Percentiles rank a stretch among this genome's conserved stretches.
Evolutionary conservation across 2,797 vertebrate genomes (phyloP).

Genomic region (Typhlichthys subterraneus): DNA sequence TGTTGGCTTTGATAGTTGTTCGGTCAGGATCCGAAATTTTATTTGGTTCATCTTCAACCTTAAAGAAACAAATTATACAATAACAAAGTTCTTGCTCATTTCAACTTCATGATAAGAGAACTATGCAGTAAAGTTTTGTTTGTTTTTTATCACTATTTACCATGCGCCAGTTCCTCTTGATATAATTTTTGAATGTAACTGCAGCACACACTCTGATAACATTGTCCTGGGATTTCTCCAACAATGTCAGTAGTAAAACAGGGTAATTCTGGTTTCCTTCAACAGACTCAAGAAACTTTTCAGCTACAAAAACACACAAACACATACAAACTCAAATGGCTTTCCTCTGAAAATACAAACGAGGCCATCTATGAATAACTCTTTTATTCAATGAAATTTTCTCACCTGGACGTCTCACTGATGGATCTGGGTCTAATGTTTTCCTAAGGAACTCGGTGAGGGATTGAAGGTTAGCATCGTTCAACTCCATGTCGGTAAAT

Average conservation of each 20-base stretch:
- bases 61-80: conserved; percentile 21
- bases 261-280: conserved; percentile 97
- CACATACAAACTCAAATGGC: not conserved
- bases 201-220: conserved; percentile 97
- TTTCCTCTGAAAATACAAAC: no score
- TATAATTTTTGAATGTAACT: conserved; percentile 98
- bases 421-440: conserved; percentile 93
- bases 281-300: conserved; percentile 97
- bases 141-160: conserved; percentile 76
- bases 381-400: not conserved
- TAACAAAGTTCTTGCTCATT: not conserved
- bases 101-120: not conserved
- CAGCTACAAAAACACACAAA: conserved; percentile 76
- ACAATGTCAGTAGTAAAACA: conserved; percentile 86
- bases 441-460: conserved; percentile 95
- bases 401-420: conserved; percentile 92
- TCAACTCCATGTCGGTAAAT: conserved; percentile 87
- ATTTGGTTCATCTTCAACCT: conserved; percentile 95
- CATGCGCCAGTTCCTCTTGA: conserved; percentile 99
- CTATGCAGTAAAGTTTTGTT: not conserved
- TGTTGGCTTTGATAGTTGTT: conserved; percentile 95
- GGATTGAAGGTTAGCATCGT: conserved; percentile 92
- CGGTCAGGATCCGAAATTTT: conserved; percentile 94
- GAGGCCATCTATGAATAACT: no score
- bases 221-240: conserved; percentile 95